A percentile compares a stretch with the other conserved stretches of the same genome.
Evolutionary conservation across 2,888 invertebrate species (phyloP).

Genomic region (Macroteleia sp.): DNA sequence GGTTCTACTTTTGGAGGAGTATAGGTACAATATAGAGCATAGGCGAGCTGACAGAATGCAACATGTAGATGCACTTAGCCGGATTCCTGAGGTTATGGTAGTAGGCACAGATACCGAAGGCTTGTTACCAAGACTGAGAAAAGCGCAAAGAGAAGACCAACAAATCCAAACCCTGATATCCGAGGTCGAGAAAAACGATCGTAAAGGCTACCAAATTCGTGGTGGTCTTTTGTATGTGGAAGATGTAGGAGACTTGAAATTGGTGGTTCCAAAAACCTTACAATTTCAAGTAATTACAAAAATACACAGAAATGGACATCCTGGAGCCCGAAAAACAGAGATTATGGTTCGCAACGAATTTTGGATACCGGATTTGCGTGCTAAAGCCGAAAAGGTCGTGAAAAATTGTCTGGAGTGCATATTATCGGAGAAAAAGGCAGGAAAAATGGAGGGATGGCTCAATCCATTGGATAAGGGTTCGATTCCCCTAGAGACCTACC

Average conservation of each 20-base stretch:
- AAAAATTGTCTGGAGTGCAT: conserved; percentile 2
- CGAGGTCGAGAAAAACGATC: not conserved
- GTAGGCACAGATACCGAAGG: conserved; percentile 3
- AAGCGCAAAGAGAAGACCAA: conserved; percentile 36
- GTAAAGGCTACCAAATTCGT: not conserved
- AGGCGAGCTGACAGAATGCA: conserved; percentile 24
- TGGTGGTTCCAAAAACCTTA: not conserved
- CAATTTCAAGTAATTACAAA: not conserved
- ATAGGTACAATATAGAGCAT: conserved; percentile 41
- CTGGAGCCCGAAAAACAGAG: conserved; percentile 13
- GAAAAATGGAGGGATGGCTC: not conserved
- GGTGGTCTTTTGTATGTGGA: conserved; percentile 12
- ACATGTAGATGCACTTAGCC: conserved; percentile 67
- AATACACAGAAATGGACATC: conserved; percentile 8
- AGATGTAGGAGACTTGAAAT: conserved; percentile 7
- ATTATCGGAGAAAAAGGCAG: not conserved
- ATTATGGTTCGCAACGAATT: conserved; percentile 27
- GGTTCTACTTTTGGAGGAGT: conserved; percentile 59
- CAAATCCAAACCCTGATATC: conserved; percentile 18
- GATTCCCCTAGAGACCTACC: not conserved
- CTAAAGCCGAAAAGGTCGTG: not conserved
- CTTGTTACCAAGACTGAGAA: conserved; percentile 12
- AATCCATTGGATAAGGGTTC: not conserved
- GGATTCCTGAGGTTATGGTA: conserved; percentile 22
- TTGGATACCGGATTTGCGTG: conserved; percentile 20